Base-by-base conservation (phyloP, 1,140 invertebrate genomes). In the Calephelis nemesis region DNA sequence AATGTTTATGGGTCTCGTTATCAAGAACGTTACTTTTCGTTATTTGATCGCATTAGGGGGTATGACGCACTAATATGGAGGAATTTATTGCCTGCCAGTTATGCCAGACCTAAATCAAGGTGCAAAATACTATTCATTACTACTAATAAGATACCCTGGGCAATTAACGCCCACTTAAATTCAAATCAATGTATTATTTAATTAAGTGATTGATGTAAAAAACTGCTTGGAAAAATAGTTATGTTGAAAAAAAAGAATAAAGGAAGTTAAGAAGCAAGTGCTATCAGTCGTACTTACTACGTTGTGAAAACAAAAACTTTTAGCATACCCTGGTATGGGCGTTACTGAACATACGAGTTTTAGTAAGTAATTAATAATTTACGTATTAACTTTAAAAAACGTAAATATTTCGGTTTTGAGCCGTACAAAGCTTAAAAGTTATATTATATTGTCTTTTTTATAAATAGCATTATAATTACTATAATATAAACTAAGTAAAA, bases 1-100 rank as follows among this genome's bases (percentile, higher is more conserved):
- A 81, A 73, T 79, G 75, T 90, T 90, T 90, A 90, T 83, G 72
- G 74, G 76, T 63, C 87, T 88, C 87, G 86, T 90, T 90, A 90
- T 90, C 86, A 81, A 73, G 76, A 71, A 78, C 82, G 84, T 90
- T 85, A 90, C 79, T 84, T 86, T 83, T 77, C 79, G 85, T 88
- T 82, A 88, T 90, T 88, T 82, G 85, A 90, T 90, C 85, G 81
- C 82, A 88, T 90, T 90, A 90, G 83, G 54, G 85, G 74, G 83
- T 81, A 85, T 86, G 74, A 77, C 76, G 77, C 77, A 79, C 75
- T 78, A 77, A 81, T 79, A 79, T 75, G 76, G 77, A 70, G 71
- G 71, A 78, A 78, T 77, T 78, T 78, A 78, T 75, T 68, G 69
- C 69, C 54, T 12, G 65, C 19, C 47, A 42, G 50, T 58, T 69